Evolutionary conservation across 2,797 vertebrate species (phyloP), one percentile per base, ranked within the genome.

Genomic region (Sparus aurata): DNA sequence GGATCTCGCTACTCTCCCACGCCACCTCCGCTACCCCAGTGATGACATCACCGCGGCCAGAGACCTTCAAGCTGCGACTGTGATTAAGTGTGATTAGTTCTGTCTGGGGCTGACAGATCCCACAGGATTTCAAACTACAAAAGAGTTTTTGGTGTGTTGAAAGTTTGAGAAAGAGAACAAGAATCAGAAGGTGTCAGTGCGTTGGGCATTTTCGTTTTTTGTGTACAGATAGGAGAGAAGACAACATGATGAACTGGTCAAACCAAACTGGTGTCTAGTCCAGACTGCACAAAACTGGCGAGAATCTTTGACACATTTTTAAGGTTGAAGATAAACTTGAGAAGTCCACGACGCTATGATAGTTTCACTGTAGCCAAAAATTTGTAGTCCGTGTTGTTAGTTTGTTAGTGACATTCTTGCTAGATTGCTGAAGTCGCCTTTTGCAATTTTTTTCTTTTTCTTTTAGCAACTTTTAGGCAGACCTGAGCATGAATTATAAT

Each of bases 21-120:
- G 93, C 92, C 92, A 92, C 91, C 90, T 71, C 64, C 46, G 52
- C 77, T 83, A 83, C 78, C 81, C 86, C 58, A 67, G 38, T 87
- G 89, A 94, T 91, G 93, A 94, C 93, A 94, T 94, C 94, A 92
- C 85, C 46, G 23, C 53, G 85, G 90, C 82, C 89, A 79, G 85
- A 87, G 90, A 90, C 90, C 89, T 87, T 91, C 85, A 86, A 86
- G 78, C 83, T 72, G 89, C 67, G 84, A 88, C 86, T 73, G 89
- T 4, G 92, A 93, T 94, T 93, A 94, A 93, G 89, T 90, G 87
- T 23, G 92, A 93, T 93, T 91, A 92, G 76, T 84, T 89, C 85
- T 87, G 90, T 92, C 92, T 92, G 87, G 66, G 70, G 77, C 85
- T 81, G 91, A 85, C 69, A 70, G 84, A 89, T 91, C 89, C 81